Conservation (phyloP, 2,888 invertebrate species). For the Notodonta ziczac region DNA sequence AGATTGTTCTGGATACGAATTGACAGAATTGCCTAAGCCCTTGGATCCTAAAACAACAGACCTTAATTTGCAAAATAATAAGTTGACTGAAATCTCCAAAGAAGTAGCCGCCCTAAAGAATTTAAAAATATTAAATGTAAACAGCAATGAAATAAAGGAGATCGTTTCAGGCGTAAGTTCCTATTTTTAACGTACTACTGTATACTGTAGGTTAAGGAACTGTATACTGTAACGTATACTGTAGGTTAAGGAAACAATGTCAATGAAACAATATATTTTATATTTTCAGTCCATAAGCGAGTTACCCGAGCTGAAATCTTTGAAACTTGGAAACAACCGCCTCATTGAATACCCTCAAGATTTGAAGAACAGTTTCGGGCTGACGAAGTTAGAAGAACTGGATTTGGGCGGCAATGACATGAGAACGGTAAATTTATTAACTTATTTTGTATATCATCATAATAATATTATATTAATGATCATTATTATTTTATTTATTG, state of each 20-base stretch:
- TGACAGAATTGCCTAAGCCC: constrained; percentile 77
- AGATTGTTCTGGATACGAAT: constrained; percentile 77
- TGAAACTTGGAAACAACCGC: constrained; percentile 72
- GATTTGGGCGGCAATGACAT: constrained; percentile 79
- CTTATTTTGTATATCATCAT: not conserved
- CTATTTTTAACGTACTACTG: not conserved
- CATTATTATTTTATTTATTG: no score
- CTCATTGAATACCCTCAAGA: constrained; percentile 74
- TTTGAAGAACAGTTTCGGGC: constrained; percentile 67
- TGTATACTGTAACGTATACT: no score
- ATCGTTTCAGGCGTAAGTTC: constrained; percentile 69
- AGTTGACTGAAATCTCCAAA: constrained; percentile 70
- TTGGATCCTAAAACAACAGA: constrained; percentile 65
- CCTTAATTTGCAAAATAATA: constrained; percentile 72
- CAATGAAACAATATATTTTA: not conserved
- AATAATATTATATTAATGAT: no score
- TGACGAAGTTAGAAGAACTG: constrained; percentile 69
- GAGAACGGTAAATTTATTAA: constrained; percentile 61
- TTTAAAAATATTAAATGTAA: constrained; percentile 65
- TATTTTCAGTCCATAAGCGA: constrained; percentile 75
- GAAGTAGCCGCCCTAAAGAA: constrained; percentile 62
- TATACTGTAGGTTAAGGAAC: no score
- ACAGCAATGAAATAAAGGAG: constrained; percentile 68
- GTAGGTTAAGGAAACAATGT: no score
- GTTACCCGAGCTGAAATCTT: constrained; percentile 58